Base-by-base conservation (phyloP, 2,113 vertebrate genomes). In the Callithrix jacchus region DNA sequence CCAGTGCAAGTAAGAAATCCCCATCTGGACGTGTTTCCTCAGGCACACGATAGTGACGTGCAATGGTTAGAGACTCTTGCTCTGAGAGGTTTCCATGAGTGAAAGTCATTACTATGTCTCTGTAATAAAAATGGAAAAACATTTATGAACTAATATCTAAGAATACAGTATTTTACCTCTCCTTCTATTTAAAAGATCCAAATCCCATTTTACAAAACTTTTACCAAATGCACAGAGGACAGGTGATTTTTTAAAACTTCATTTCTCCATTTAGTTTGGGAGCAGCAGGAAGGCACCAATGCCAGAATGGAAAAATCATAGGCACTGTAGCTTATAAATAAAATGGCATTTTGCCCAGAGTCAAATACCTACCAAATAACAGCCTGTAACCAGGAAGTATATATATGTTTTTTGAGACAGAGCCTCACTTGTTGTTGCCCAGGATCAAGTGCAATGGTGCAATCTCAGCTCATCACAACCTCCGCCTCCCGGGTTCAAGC, bases 21-120 rank as follows among this genome's bases (percentile, higher is more conserved):
- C 98, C 21, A 20, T 99, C 98, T 77, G 64, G 68, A 82, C 98
- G 97, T 1, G 89, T 79, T 49, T 98, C 95, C 89, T 99, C 81
- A 58, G 84, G 98, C 35, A 97, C 93, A 1, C 98, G 89, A 64
- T 99, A 99, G 88, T 96, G 92, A 84, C 99, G 99, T 18, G 98
- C 98, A 47, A 99, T 97, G 25, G 99, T 99, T 97, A 99, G 97
- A 91, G 99, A 96, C 98, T 99, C 99, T 3, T 99, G 99, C 47
- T 99, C 99, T 27, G 98, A 98, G 91, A 99, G 98, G 0, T 92
- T 97, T 91, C 96, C 98, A 18, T 49, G 97, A 88, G 97, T 97
- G 11, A 99, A 97, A 90, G 91, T 97, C 79, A 98, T 94, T 90
- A 99, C 58, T 93, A 99, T 97, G 56, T 98, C 98, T 98, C 99